Percentiles rank a stretch among this genome's conserved stretches.
Evolutionary conservation across 2,113 vertebrate genomes (phyloP).

Genomic region (Pampusana beccarii): DNA sequence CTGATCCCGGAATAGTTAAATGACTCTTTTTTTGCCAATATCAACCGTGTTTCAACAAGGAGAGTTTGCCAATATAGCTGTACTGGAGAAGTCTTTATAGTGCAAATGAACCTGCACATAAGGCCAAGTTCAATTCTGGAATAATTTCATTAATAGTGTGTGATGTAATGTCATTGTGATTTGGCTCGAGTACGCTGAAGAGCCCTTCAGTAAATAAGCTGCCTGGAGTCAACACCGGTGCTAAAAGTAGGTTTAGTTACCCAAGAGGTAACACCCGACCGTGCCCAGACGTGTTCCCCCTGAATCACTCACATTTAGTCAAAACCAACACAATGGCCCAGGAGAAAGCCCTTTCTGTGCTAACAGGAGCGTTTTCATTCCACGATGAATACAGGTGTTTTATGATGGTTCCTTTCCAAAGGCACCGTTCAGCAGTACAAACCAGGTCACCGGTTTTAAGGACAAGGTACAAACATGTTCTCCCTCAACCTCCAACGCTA

Average conservation of each 20-base stretch:
- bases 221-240: conserved; percentile 20
- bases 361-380: background rate
- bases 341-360: background rate
- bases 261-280: conserved; percentile 46
- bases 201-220: conserved; percentile 33
- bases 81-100: conserved; percentile 10
- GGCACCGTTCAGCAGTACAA: background rate
- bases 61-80: background rate
- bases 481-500: background rate
- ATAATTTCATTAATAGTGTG: background rate
- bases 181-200: background rate
- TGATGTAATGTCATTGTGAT: conserved; percentile 1
- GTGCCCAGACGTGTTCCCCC: background rate
- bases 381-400: background rate
- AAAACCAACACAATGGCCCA: background rate
- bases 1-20: background rate
- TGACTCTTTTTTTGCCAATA: background rate
- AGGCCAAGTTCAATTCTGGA: conserved; percentile 36
- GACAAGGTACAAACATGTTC: background rate
- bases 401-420: background rate
- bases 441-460: background rate
- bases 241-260: conserved; percentile 47
- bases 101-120: background rate
- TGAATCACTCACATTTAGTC: conserved; percentile 47
- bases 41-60: background rate